Percentiles rank a stretch among this genome's conserved stretches.
phyloP scores from a whole-genome alignment of 2,113 vertebrate genomes.

The Vimba vimba region DNA sequence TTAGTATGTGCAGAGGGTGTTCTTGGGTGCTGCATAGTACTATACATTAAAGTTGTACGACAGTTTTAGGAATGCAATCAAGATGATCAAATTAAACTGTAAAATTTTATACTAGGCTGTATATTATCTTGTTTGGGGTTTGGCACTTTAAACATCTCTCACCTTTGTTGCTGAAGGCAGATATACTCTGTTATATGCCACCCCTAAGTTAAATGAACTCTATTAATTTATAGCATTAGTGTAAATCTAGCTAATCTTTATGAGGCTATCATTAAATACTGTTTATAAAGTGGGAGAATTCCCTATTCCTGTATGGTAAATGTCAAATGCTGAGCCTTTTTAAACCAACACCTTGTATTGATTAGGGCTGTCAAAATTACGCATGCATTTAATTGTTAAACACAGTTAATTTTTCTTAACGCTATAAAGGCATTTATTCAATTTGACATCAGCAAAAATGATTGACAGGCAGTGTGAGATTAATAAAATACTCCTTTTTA shows the following conservation, averaged over 20 bases:
- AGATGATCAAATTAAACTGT: conserved; percentile 9
- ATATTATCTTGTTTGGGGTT: not conserved
- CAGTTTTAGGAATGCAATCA: conserved; percentile 10
- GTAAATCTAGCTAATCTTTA: not conserved
- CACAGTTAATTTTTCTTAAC: not conserved
- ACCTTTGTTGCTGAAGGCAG: not conserved
- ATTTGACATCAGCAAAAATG: not conserved
- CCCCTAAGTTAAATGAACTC: not conserved
- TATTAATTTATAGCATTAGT: not conserved
- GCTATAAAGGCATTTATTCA: not conserved
- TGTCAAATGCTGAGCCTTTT: not conserved
- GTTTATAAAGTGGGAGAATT: not conserved
- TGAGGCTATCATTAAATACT: not conserved
- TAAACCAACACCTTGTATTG: not conserved
- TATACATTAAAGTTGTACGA: not conserved
- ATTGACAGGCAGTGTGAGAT: not conserved
- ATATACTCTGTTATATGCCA: not conserved
- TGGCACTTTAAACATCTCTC: not conserved
- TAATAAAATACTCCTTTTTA: not conserved
- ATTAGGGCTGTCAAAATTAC: not conserved
- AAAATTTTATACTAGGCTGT: not conserved
- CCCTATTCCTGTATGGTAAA: not conserved
- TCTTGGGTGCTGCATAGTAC: not conserved
- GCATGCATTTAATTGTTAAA: not conserved
- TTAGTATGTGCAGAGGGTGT: not conserved